A percentile compares a stretch with the other conserved stretches of the same genome.
These are phyloP conservation scores for Acanthopleura granulata DNA, from an alignment of 2,888 invertebrate species.

Conservation along the genomic window DNA sequence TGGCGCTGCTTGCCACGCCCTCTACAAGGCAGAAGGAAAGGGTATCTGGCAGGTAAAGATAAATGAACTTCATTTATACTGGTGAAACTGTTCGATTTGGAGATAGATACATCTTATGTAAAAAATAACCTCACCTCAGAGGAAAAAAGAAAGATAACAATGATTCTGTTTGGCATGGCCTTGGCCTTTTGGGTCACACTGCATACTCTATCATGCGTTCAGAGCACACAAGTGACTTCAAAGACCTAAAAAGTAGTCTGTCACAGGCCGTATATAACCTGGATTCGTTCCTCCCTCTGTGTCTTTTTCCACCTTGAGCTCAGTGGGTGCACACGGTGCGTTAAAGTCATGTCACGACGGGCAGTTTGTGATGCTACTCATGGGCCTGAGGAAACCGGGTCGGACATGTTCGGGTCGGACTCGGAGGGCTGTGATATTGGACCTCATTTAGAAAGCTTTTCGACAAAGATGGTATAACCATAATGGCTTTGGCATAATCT, in stretches of 20 bases:
- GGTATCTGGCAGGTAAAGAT: slow-evolving; percentile 78
- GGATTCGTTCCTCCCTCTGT: not conserved
- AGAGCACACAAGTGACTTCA: not conserved
- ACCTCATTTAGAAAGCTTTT: not conserved
- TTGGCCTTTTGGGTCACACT: not conserved
- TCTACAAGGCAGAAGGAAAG: slow-evolving; percentile 80
- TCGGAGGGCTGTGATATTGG: not conserved
- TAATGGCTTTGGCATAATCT: not conserved
- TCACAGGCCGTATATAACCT: not conserved
- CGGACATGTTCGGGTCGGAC: not conserved
- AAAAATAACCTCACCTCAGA: too few species aligned
- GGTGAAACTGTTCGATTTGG: too few species aligned
- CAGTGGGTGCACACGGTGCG: not conserved
- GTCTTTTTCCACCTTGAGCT: not conserved
- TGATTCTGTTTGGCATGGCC: not conserved
- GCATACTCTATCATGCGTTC: not conserved
- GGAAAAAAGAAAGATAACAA: too few species aligned
- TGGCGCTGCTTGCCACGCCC: slow-evolving; percentile 78
- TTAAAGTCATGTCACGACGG: too few species aligned
- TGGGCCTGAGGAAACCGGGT: not conserved
- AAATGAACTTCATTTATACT: not conserved
- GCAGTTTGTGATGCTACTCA: not conserved
- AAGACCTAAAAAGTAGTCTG: not conserved
- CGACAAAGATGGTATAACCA: not conserved
- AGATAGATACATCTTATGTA: too few species aligned